phyloP scores from a whole-genome alignment of 2,797 vertebrate species.

The Ptychadena robeensis region DNA sequence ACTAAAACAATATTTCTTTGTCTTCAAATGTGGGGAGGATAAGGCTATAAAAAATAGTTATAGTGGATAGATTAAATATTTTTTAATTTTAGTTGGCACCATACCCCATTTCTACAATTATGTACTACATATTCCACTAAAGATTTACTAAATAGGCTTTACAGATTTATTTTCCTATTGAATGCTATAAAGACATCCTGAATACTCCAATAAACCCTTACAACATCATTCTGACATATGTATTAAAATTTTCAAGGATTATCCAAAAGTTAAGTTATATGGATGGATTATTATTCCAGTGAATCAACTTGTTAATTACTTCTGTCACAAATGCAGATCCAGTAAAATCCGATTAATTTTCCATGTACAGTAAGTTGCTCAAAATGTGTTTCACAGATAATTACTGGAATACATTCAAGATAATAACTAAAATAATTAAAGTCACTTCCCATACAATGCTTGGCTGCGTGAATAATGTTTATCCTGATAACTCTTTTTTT shows the following conservation, averaged over 20 bases:
- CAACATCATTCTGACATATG: conserved; percentile 49
- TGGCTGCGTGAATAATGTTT: conserved; percentile 20
- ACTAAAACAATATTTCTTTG: not conserved
- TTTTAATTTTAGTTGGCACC: not conserved
- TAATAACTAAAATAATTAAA: conserved; percentile 53
- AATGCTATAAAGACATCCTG: conserved; percentile 20
- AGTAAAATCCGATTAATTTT: conserved; percentile 46
- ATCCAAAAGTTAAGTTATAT: conserved; percentile 27
- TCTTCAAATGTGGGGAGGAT: not conserved
- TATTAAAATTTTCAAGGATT: conserved; percentile 45
- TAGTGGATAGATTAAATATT: not conserved
- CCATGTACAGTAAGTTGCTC: conserved; percentile 46
- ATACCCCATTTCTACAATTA: not conserved
- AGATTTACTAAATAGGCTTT: conserved; percentile 28
- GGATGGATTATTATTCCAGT: conserved; percentile 47
- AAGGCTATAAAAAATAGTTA: conserved; percentile 14
- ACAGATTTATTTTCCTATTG: conserved; percentile 20
- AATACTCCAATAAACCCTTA: conserved; percentile 30
- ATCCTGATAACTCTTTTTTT: not conserved
- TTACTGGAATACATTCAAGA: conserved; percentile 45
- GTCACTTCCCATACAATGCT: conserved; percentile 26
- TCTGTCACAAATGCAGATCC: conserved; percentile 43
- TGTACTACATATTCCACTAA: conserved; percentile 2
- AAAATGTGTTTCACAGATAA: conserved; percentile 51
- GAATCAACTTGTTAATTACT: conserved; percentile 53